phyloP scores from a whole-genome alignment of 2,797 vertebrate species.

The Synanceia verrucosa region DNA sequence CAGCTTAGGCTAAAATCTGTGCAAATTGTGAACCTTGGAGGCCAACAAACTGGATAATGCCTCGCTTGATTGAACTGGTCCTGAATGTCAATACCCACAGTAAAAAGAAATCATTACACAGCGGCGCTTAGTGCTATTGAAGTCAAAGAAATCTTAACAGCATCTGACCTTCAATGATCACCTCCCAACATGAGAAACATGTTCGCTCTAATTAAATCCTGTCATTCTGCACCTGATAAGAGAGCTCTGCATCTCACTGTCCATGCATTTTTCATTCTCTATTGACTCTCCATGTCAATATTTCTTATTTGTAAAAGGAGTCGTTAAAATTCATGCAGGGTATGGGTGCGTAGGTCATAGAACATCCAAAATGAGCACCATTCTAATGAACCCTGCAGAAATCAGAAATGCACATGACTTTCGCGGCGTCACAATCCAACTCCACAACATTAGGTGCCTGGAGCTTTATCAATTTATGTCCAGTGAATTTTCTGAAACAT shows the following conservation, averaged over 20 bases:
- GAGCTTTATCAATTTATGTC: slow-evolving; percentile 13
- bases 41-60: slow-evolving; percentile 3
- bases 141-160: slow-evolving; percentile 30
- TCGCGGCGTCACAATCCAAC: neutral
- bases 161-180: slow-evolving; percentile 56
- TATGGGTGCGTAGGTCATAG: slow-evolving; percentile 9
- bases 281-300: slow-evolving; percentile 58
- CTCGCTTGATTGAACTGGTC: slow-evolving; percentile 33
- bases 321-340: slow-evolving; percentile 59
- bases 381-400: slow-evolving; percentile 6
- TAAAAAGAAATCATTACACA: slow-evolving; percentile 39
- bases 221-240: slow-evolving; percentile 41
- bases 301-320: slow-evolving; percentile 42
- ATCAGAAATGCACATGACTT: neutral
- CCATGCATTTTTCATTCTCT: slow-evolving; percentile 53
- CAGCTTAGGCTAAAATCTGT: neutral
- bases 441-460: neutral
- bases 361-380: slow-evolving; percentile 1
- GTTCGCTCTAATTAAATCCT: slow-evolving; percentile 53
- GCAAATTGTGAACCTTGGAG: slow-evolving; percentile 8
- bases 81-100: slow-evolving; percentile 36
- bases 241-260: slow-evolving; percentile 15
- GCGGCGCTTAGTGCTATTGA: slow-evolving; percentile 19
- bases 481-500: slow-evolving; percentile 8
- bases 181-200: slow-evolving; percentile 26